phyloP scores from a whole-genome alignment of 2,113 vertebrate genomes.

The Chaetodon auriga region DNA sequence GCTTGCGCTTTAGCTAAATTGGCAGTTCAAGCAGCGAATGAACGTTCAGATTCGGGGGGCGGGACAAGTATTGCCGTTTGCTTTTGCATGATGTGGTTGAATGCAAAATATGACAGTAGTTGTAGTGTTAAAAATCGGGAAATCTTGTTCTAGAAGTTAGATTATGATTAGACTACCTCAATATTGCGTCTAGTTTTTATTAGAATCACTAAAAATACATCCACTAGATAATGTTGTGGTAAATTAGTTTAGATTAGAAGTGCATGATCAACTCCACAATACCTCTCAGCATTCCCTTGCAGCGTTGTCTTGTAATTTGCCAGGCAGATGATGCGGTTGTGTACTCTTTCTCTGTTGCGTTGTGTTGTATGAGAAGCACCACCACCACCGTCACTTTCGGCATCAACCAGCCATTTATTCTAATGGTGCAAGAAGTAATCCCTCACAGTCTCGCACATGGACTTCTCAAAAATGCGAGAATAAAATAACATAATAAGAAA shows the following conservation, averaged over 20 bases:
- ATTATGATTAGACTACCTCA: neutral
- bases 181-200: too few relatives aligned
- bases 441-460: too few relatives aligned
- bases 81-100: neutral
- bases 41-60: neutral
- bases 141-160: neutral
- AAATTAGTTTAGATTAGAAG: neutral
- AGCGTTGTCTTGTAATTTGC: neutral
- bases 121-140: neutral
- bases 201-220: neutral
- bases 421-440: too few relatives aligned
- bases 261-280: slow-evolving; percentile 13
- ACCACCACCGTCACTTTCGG: too few relatives aligned
- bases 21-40: slow-evolving; percentile 29
- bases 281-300: neutral
- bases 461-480: too few relatives aligned
- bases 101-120: neutral
- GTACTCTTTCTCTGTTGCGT: too few relatives aligned
- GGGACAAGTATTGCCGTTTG: neutral
- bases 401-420: too few relatives aligned
- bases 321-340: neutral
- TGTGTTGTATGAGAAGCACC: too few relatives aligned
- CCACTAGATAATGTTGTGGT: neutral
- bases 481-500: too few relatives aligned
- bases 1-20: neutral